Base-by-base conservation (phyloP, 1,140 invertebrate genomes). In the Trachymyrmex cornetzi region DNA sequence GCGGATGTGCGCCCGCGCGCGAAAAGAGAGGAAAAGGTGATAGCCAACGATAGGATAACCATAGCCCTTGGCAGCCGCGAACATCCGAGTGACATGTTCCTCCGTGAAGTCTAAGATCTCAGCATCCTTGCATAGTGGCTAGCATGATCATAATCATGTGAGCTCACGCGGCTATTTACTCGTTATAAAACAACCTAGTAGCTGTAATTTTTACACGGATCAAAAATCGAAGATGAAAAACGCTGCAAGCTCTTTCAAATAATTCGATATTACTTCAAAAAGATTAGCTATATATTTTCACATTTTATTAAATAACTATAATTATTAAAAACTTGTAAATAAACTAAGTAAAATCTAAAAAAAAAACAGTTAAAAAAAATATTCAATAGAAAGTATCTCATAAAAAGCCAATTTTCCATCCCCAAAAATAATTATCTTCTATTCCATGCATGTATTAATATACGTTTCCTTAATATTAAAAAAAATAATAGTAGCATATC, bases 71-170 rank as follows among this genome's bases (percentile, higher is more conserved):
- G 88, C 90, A 92, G 88, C 88, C 87, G 90, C 90, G 87, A 92
- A 92, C 91, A 92, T 87, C 88, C 81, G 81, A 92, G 90, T 92
- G 91, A 92, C 91, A 92, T 91, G 90, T 90, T 91, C 91, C 88
- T 85, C 75, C 87, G 84, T 77, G 82, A 85, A 84, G 77, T 90
- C 85, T 88, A 80, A 91, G 88, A 91, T 92, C 90, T 88, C 87
- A 61, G 22, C 38, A 85, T 48, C 84, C 88, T 27, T 19, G 19
- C 72, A 71, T 90, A 88, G 81, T 77, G 82, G 38, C 77, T 48
- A 57, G 79, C 79, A 80, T 22, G 90, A 91, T 91, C 89, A 86
- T 91, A 91, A 91, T 89, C 90, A 88, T 80, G 81, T 66, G 71
- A 67, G 66, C 63, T 80, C 77, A 63, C 55, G 69, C 44, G 19